Percentiles rank a stretch among this genome's conserved stretches.
Conservation (phyloP, 2,797 vertebrate species). For the Prionace glauca region DNA sequence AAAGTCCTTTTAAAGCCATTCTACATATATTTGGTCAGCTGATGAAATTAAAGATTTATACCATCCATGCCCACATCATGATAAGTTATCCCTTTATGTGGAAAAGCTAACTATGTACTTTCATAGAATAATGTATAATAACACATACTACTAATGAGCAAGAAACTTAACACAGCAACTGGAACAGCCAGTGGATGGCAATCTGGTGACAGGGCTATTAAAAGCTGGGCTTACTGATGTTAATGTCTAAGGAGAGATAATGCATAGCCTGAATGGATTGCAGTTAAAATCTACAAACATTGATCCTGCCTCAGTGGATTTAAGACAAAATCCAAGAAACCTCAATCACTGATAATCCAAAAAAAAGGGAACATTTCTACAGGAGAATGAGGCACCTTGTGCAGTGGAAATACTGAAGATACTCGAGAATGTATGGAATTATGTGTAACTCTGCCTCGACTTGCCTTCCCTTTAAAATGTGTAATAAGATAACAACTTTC, state of each 20-base stretch:
- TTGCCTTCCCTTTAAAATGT: background rate
- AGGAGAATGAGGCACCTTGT: background rate
- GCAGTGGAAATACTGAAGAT: background rate
- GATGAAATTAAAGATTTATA: too few relatives aligned
- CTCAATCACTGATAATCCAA: background rate
- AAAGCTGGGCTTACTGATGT: background rate
- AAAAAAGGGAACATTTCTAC: background rate
- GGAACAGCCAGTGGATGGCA: background rate
- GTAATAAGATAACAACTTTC: constrained; percentile 19
- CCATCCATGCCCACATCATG: background rate
- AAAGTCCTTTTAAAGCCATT: too few relatives aligned
- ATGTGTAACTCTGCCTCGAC: background rate
- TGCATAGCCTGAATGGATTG: background rate
- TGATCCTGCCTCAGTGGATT: background rate
- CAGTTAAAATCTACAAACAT: background rate
- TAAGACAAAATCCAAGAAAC: background rate
- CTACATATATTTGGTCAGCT: too few relatives aligned
- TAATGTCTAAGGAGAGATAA: background rate
- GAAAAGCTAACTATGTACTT: background rate
- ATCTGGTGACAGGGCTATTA: background rate
- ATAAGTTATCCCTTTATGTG: background rate
- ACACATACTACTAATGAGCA: background rate
- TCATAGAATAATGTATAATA: background rate
- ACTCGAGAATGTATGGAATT: background rate
- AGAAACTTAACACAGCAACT: background rate